A percentile compares a stretch with the other conserved stretches of the same genome.
Conservation (phyloP, 2,113 vertebrate species). For the Oryzias woworae region DNA sequence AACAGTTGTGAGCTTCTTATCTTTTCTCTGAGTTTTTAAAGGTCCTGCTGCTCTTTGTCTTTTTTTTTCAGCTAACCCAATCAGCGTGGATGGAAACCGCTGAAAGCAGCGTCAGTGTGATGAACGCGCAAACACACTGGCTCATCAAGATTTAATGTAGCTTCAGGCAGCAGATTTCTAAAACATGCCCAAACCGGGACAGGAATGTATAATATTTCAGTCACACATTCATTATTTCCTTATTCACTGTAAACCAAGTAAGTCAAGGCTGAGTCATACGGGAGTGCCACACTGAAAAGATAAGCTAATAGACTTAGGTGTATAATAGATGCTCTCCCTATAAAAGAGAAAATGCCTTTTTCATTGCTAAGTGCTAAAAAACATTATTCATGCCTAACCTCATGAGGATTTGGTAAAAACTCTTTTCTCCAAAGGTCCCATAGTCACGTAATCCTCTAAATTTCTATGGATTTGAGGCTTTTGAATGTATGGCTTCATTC, state of each 20-base stretch:
- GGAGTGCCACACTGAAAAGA: conserved; percentile 24
- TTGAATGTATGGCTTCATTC: too few species aligned
- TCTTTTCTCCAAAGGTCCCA: background rate
- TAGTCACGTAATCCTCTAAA: too few species aligned
- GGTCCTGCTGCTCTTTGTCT: background rate
- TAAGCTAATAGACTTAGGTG: conserved; percentile 5
- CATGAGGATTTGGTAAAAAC: background rate
- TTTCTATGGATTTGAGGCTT: too few species aligned
- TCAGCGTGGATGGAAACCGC: background rate
- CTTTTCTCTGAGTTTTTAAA: background rate
- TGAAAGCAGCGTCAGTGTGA: conserved; percentile 1
- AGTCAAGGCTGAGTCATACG: conserved; percentile 46
- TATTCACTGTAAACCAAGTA: conserved; percentile 26
- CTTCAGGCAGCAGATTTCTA: conserved; percentile 55
- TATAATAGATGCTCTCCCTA: background rate
- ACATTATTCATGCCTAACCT: background rate
- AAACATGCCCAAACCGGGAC: conserved; percentile 65
- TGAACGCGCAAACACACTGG: conserved; percentile 6
- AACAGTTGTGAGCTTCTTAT: conserved; percentile 9
- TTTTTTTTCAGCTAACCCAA: background rate
- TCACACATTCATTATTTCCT: conserved; percentile 43
- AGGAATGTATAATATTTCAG: conserved; percentile 66
- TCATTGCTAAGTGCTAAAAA: conserved; percentile 2
- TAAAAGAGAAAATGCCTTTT: conserved; percentile 9
- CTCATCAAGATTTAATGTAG: conserved; percentile 32